These are phyloP conservation scores for Madoqua kirkii DNA, from an alignment of 2,113 vertebrate genomes.

Conservation along the genomic window DNA sequence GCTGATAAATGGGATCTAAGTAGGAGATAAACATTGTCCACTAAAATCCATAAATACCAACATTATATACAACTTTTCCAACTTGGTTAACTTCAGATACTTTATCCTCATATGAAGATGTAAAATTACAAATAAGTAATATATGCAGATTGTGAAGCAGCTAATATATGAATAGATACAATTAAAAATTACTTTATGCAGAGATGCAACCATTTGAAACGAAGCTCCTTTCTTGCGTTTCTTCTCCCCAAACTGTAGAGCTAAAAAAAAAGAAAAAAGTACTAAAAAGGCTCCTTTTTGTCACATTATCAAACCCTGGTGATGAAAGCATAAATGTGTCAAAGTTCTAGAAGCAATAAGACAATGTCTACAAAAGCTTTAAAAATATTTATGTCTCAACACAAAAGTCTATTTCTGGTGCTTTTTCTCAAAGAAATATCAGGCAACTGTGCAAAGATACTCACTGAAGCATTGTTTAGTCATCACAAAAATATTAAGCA, in stretches of 20 bases:
- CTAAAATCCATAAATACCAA: background rate
- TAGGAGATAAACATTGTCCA: background rate
- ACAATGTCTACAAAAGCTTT: background rate
- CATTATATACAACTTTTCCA: background rate
- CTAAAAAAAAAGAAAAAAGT: background rate
- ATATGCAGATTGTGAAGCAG: background rate
- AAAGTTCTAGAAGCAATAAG: constrained; percentile 6
- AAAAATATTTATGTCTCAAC: constrained; percentile 22
- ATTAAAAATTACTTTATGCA: constrained; percentile 59
- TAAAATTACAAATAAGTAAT: constrained; percentile 31
- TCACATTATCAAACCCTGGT: background rate
- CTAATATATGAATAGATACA: constrained; percentile 1
- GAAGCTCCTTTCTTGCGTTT: constrained; percentile 22
- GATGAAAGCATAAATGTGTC: constrained; percentile 23
- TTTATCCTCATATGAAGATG: constrained; percentile 19
- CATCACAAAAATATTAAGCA: background rate
- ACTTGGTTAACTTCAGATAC: background rate
- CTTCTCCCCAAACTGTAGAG: background rate
- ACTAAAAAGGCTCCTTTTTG: background rate
- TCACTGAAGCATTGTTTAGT: background rate
- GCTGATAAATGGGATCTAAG: background rate
- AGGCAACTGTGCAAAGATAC: background rate
- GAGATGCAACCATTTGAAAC: background rate
- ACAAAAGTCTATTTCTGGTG: constrained; percentile 29
- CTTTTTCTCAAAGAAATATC: constrained; percentile 6